Conservation (phyloP, 2,797 vertebrate genomes). For the Enoplosus armatus region DNA sequence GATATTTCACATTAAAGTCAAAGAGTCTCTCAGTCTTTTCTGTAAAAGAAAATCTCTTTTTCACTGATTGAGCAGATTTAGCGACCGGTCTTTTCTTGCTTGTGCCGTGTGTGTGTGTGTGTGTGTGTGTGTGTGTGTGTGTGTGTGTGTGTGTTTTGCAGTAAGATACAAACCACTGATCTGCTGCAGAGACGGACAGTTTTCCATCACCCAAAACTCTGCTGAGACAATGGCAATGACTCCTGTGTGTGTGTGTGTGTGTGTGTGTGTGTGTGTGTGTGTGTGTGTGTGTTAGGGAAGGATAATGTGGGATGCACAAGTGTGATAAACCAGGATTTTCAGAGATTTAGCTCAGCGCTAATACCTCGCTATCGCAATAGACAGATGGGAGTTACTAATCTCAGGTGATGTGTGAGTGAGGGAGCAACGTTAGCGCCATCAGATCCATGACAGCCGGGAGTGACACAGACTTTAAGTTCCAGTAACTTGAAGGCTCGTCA, state of each 20-base stretch:
- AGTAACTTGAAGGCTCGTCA: not conserved
- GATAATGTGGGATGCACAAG: conserved; percentile 34
- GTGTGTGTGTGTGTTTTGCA: not conserved
- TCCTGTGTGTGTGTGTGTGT: not conserved
- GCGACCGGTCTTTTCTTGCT: too few species aligned
- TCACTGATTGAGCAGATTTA: too few species aligned
- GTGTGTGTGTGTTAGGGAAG: conserved; percentile 4
- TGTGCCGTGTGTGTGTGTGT: not conserved
- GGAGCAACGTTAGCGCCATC: not conserved
- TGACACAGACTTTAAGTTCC: not conserved
- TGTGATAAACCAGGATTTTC: conserved; percentile 63
- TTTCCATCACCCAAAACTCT: not conserved
- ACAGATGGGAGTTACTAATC: conserved; percentile 57
- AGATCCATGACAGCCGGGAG: not conserved
- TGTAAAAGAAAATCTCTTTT: too few species aligned
- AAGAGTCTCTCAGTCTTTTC: not conserved
- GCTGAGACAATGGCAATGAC: conserved; percentile 17
- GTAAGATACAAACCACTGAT: not conserved
- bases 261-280: conserved; percentile 18
- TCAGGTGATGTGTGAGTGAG: conserved; percentile 32
- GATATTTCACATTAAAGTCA: not conserved
- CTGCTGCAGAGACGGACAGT: not conserved
- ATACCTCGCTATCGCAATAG: conserved; percentile 42
- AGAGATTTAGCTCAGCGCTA: conserved; percentile 46
- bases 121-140: too few species aligned